Evolutionary conservation across 2,888 invertebrate genomes (phyloP).

Genomic region (Dione juno): DNA sequence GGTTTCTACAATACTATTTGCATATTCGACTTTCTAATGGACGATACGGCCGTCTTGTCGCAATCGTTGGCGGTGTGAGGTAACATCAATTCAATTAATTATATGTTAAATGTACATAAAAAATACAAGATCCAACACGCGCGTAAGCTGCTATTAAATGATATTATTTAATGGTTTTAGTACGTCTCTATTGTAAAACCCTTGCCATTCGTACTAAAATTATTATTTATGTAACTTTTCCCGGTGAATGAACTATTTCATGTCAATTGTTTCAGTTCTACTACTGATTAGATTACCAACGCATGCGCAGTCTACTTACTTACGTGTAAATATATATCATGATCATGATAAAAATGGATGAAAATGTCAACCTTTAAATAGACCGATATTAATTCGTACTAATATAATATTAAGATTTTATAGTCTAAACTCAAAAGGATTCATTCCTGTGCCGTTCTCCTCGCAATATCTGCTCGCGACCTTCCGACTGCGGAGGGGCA

Average conservation of each 20-base stretch:
- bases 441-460: slow-evolving; percentile 79
- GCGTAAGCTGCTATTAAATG: slow-evolving; percentile 64
- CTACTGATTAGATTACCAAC: slow-evolving; percentile 67
- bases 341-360: slow-evolving; percentile 48
- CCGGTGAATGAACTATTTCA: slow-evolving; percentile 68
- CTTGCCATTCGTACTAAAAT: background rate
- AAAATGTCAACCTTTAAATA: slow-evolving; percentile 28
- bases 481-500: slow-evolving; percentile 80
- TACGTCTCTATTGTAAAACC: background rate
- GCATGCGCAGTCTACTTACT: slow-evolving; percentile 54
- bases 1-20: slow-evolving; percentile 84
- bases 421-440: slow-evolving; percentile 64
- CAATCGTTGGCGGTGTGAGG: slow-evolving; percentile 79
- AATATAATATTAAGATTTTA: background rate
- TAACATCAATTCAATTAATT: slow-evolving; percentile 81
- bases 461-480: slow-evolving; percentile 74
- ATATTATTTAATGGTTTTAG: background rate
- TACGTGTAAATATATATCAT: slow-evolving; percentile 61
- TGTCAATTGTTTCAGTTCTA: slow-evolving; percentile 61
- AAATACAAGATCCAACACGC: slow-evolving; percentile 65
- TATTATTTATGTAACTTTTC: slow-evolving; percentile 46
- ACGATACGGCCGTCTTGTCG: slow-evolving; percentile 81
- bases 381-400: background rate
- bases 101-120: slow-evolving; percentile 56
- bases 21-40: slow-evolving; percentile 84